These are phyloP conservation scores for Ochropacha duplaris DNA, from an alignment of 2,888 invertebrate genomes.

Conservation along the genomic window DNA sequence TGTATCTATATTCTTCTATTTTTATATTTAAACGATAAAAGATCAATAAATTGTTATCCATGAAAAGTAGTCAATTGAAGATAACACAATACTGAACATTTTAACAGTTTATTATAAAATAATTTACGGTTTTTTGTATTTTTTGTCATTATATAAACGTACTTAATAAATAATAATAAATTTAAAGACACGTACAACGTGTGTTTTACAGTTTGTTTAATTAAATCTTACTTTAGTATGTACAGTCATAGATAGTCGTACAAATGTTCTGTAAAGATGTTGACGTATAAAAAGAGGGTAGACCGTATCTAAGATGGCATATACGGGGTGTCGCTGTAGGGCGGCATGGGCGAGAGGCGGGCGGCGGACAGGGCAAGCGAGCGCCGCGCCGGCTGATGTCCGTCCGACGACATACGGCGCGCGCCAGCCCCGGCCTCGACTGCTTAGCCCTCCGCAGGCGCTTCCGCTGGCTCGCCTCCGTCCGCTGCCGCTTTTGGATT, in stretches of 20 bases:
- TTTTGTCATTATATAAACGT: constrained; percentile 75
- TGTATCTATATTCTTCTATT: not conserved
- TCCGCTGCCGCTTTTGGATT: constrained; percentile 33
- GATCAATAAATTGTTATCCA: constrained; percentile 9
- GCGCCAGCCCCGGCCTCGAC: constrained; percentile 26
- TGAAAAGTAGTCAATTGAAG: constrained; percentile 44
- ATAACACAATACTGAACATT: constrained; percentile 66
- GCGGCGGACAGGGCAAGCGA: constrained; percentile 26
- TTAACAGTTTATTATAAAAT: constrained; percentile 81
- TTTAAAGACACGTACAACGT: constrained; percentile 81
- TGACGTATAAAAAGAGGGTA: constrained; percentile 74
- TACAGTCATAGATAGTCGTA: constrained; percentile 77
- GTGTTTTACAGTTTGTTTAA: constrained; percentile 76
- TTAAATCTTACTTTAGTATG: constrained; percentile 81
- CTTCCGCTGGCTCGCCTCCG: constrained; percentile 43
- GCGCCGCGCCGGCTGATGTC: constrained; percentile 15
- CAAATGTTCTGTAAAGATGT: constrained; percentile 61
- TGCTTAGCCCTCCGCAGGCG: constrained; percentile 63
- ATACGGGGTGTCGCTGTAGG: constrained; percentile 54
- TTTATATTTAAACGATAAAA: constrained; percentile 3
- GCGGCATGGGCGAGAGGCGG: constrained; percentile 28
- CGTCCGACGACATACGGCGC: too few species aligned
- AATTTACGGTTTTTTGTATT: constrained; percentile 71
- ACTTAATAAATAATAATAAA: constrained; percentile 78
- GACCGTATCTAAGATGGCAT: constrained; percentile 71